A percentile compares a stretch with the other conserved stretches of the same genome.
Conservation (phyloP, 1,140 invertebrate species). For the Drosophila quadrilineata region DNA sequence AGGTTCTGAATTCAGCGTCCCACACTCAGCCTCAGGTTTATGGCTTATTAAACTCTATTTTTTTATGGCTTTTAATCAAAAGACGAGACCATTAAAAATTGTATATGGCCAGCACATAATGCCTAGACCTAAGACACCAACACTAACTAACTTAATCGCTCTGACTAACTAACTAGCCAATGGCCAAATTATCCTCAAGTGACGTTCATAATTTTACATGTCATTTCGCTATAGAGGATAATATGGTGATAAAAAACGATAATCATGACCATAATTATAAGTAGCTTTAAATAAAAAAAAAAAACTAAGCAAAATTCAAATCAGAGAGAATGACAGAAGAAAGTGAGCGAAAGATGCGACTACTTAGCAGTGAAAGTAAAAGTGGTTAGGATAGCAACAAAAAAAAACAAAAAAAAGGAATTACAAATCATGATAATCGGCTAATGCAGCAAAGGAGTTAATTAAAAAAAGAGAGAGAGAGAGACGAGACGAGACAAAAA, state of each 20-base stretch:
- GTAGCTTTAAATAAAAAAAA: background rate
- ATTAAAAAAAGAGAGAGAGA: background rate
- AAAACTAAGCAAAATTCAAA: background rate
- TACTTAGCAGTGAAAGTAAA: slow-evolving; percentile 26
- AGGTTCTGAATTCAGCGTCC: slow-evolving; percentile 1
- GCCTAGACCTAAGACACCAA: too few relatives aligned
- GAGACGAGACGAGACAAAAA: too few relatives aligned
- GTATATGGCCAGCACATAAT: too few relatives aligned
- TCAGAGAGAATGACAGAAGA: background rate
- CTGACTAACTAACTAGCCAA: too few relatives aligned
- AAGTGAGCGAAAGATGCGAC: slow-evolving; percentile 6
- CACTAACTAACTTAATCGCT: too few relatives aligned
- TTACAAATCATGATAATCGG: background rate
- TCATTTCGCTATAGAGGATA: slow-evolving; percentile 1
- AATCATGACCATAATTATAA: too few relatives aligned
- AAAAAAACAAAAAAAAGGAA: slow-evolving; percentile 12
- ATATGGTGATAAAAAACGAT: background rate
- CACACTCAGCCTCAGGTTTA: slow-evolving; percentile 44
- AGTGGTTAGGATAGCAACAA: slow-evolving; percentile 10
- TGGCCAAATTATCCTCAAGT: too few relatives aligned
- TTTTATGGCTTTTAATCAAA: slow-evolving; percentile 44
- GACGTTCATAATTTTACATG: too few relatives aligned
- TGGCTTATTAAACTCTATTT: slow-evolving; percentile 51
- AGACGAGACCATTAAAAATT: slow-evolving; percentile 34
- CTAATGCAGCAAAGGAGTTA: background rate